Percentiles rank a stretch among this genome's conserved stretches.
Evolutionary conservation across 1,140 invertebrate genomes (phyloP).

Genomic region (Nephotettix cincticeps): DNA sequence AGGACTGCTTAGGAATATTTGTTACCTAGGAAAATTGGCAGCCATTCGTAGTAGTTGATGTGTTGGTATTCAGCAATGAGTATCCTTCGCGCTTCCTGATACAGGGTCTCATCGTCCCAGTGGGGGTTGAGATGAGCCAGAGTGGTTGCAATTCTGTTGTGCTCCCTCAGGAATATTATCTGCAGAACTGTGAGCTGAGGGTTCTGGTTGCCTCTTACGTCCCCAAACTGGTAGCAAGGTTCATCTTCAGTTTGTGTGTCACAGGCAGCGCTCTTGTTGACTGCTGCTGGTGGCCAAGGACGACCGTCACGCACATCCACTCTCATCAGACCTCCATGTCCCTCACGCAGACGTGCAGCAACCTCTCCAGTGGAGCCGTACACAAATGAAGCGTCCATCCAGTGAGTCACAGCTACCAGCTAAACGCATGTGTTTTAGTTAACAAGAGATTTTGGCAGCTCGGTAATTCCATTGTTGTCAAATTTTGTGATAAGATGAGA

Average conservation of each 20-base stretch:
- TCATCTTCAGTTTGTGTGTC: conserved; percentile 49
- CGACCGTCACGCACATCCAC: conserved; percentile 60
- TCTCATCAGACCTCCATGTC: conserved; percentile 51
- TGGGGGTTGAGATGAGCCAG: conserved; percentile 61
- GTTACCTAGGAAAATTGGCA: conserved; percentile 57
- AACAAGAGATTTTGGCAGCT: too few relatives aligned
- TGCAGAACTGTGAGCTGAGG: conserved; percentile 57
- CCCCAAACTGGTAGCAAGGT: conserved; percentile 49
- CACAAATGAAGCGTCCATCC: conserved; percentile 79
- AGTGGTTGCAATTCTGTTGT: conserved; percentile 62
- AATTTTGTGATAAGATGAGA: too few relatives aligned
- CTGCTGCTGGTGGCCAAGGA: conserved; percentile 67
- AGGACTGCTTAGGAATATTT: too few relatives aligned
- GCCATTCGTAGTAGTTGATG: conserved; percentile 52
- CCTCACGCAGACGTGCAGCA: conserved; percentile 62
- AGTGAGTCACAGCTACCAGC: conserved; percentile 80
- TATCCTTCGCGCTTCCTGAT: conserved; percentile 65
- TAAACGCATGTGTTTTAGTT: too few relatives aligned
- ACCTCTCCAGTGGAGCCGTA: conserved; percentile 73
- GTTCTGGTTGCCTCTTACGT: conserved; percentile 64
- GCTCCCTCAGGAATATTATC: conserved; percentile 63
- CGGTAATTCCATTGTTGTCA: too few relatives aligned
- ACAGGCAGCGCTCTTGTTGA: conserved; percentile 63
- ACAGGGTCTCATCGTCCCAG: conserved; percentile 63
- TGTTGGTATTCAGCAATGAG: conserved; percentile 58